Percentiles rank a stretch among this genome's conserved stretches.
Conservation (phyloP, 2,113 vertebrate species). For the Rissa tridactyla region DNA sequence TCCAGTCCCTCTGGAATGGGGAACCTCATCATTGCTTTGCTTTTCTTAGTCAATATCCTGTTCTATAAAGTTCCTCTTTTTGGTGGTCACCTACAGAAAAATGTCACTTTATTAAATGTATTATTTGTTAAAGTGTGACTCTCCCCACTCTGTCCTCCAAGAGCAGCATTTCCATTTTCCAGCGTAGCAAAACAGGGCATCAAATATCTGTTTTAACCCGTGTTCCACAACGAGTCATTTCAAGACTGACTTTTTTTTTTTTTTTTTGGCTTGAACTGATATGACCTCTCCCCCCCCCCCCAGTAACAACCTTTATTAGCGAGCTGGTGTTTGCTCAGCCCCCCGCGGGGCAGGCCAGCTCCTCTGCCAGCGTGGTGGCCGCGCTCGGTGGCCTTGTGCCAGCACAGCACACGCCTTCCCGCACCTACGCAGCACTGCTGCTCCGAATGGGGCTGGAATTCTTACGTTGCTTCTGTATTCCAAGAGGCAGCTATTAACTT, state of each 20-base stretch:
- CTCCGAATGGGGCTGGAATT: accelerated
- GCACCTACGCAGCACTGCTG: background rate
- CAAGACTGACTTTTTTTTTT: background rate
- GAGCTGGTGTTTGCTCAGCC: background rate
- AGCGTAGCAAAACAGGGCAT: background rate
- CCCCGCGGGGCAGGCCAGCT: background rate
- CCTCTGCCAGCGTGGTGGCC: background rate
- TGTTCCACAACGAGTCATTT: background rate
- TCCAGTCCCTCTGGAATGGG: background rate
- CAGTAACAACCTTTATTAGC: background rate
- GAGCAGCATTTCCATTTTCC: background rate
- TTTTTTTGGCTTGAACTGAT: background rate
- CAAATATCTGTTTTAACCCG: background rate
- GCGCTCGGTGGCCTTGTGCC: accelerated
- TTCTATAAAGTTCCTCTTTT: background rate
- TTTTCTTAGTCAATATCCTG: background rate
- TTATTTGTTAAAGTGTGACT: background rate
- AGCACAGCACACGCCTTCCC: accelerated
- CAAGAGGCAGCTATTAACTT: no score
- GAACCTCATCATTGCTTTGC: background rate
- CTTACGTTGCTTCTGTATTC: background rate
- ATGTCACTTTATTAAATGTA: no score
- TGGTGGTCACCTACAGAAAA: background rate
- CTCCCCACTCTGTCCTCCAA: background rate
- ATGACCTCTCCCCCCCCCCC: background rate